Evolutionary conservation across 2,888 invertebrate species (phyloP).

Genomic region (Hololepta plana): DNA sequence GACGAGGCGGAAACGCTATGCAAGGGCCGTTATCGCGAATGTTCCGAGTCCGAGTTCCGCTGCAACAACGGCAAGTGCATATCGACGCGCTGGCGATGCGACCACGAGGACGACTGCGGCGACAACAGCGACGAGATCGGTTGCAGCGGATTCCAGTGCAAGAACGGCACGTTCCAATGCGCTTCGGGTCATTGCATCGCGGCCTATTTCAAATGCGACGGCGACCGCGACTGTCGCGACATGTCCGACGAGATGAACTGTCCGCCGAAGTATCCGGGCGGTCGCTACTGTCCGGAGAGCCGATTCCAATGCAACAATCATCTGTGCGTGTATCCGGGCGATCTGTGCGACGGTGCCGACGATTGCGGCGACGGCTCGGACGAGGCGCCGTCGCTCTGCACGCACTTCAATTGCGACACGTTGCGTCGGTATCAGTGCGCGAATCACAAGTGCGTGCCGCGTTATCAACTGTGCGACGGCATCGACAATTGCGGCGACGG

Average conservation of each 20-base stretch:
- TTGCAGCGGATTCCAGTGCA: slow-evolving; percentile 70
- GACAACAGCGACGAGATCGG: slow-evolving; percentile 82
- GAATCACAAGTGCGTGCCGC: slow-evolving; percentile 63
- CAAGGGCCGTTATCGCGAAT: slow-evolving; percentile 67
- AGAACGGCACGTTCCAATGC: slow-evolving; percentile 83
- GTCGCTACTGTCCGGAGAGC: slow-evolving; percentile 74
- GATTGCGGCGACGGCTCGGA: slow-evolving; percentile 88
- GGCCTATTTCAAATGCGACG: slow-evolving; percentile 73
- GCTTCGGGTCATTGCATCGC: slow-evolving; percentile 86
- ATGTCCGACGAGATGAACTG: slow-evolving; percentile 82
- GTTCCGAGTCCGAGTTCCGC: slow-evolving; percentile 78
- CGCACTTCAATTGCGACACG: slow-evolving; percentile 72
- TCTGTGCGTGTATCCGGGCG: slow-evolving; percentile 74
- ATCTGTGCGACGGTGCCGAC: slow-evolving; percentile 83
- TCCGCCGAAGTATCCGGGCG: slow-evolving; percentile 72
- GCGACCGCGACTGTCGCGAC: slow-evolving; percentile 75
- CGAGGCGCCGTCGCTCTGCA: slow-evolving; percentile 63
- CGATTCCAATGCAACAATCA: slow-evolving; percentile 87
- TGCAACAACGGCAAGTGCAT: slow-evolving; percentile 83
- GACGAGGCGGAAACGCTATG: slow-evolving; percentile 75
- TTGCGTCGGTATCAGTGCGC: slow-evolving; percentile 74
- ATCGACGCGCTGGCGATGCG: slow-evolving; percentile 84
- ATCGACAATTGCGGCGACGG: slow-evolving; percentile 89
- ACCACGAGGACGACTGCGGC: slow-evolving; percentile 92
- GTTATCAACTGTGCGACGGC: slow-evolving; percentile 79